Conservation (phyloP, 1,140 invertebrate genomes). For the Diorhabda elongata region DNA sequence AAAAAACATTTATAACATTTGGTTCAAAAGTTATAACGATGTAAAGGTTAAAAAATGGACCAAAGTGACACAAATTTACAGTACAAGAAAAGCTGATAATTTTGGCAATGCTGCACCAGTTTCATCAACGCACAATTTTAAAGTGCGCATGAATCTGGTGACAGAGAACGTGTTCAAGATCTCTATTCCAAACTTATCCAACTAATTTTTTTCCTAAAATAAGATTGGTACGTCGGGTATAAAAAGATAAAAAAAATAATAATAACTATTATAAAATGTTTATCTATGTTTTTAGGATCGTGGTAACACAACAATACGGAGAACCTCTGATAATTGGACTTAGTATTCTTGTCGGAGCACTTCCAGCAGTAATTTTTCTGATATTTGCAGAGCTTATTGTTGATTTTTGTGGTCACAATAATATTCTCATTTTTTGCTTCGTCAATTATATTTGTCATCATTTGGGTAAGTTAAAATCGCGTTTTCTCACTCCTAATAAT, state of each 20-base stretch:
- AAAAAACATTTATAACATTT: too few relatives aligned
- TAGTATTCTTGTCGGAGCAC: conserved; percentile 59
- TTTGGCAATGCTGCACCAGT: too few relatives aligned
- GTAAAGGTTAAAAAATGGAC: too few relatives aligned
- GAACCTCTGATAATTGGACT: conserved; percentile 62
- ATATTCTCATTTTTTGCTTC: conserved; percentile 75
- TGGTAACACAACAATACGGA: conserved; percentile 53
- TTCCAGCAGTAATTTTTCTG: conserved; percentile 67
- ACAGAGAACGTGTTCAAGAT: too few relatives aligned
- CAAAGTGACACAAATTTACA: too few relatives aligned
- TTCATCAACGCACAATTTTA: too few relatives aligned
- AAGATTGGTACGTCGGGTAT: too few relatives aligned
- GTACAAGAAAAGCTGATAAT: too few relatives aligned
- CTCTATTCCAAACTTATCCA: background rate
- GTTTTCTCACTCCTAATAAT: background rate
- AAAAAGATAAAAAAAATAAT: too few relatives aligned
- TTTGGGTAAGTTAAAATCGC: conserved; percentile 48
- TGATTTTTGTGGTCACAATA: conserved; percentile 79
- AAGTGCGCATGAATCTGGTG: too few relatives aligned
- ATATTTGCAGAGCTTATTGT: conserved; percentile 77
- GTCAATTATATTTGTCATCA: conserved; percentile 74
- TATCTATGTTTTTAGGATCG: conserved; percentile 51
- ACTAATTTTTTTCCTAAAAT: background rate
- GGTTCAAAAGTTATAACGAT: too few relatives aligned
- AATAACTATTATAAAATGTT: background rate